Evolutionary conservation across 1,140 invertebrate species (phyloP), one percentile per base, ranked within the genome.

Genomic region (Carposina sasakii): DNA sequence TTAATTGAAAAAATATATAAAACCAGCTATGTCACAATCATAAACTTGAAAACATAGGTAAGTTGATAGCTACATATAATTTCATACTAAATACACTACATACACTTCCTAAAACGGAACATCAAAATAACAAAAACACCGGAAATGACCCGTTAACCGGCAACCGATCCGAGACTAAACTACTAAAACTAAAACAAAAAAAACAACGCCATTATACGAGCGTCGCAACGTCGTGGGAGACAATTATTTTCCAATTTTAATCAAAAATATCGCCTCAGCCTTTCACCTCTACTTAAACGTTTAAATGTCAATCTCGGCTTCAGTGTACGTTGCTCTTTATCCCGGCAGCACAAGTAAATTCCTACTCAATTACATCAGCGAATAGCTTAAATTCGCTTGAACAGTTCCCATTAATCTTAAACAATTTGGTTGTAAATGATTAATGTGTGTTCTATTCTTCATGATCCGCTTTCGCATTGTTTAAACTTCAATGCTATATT

Each of bases 191-290:
- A 54, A 66, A 67, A 75, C 71, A 71, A 77, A 20, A 10, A 71
- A 70, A 61, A 60, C 51, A 48, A 30, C 48, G 59, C 60, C 53
- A 75, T 76, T 76, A 76, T 59, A 42, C 54, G 56, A 59, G 63
- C 41, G 54, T 60, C 57, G 39, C 62, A 69, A 54, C 62, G 61
- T 70, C 77, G 75, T 81, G 77, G 74, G 77, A 81, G 73, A 77
- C 75, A 76, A 81, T 81, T 81, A 81, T 81, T 76, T 77, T 81
- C 71, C 74, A 78, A 81, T 81, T 81, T 79, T 79, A 77, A 81
- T 81, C 76, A 78, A 79, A 81, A 79, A 77, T 75, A 75, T 76
- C 65, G 60, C 70, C 67, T 62, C 57, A 67, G 59, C 65, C 68
- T 81, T 79, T 81, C 77, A 75, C 77, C 75, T 79, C 75, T 71